Base-by-base conservation (phyloP, 2,888 invertebrate genomes). In the Drosophila falleni region DNA sequence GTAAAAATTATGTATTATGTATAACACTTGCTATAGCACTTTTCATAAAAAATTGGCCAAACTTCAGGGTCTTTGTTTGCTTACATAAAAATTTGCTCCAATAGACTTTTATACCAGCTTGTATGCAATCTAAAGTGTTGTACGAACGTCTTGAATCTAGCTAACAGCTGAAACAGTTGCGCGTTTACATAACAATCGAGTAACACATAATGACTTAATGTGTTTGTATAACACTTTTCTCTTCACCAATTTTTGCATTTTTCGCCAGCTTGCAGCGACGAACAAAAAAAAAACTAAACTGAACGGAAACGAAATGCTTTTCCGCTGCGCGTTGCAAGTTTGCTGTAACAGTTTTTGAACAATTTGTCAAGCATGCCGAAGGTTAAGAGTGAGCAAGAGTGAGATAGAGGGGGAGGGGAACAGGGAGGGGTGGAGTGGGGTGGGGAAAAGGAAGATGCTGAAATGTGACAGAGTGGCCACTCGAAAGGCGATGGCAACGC, bases 401-500 rank as follows among this genome's bases (percentile, higher is more conserved):
- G 13, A 13, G n/a, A 47, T n/a, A 29, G 10, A 1, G 29, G 6
- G 3, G 19, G 0, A 31, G 15, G 15, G 15, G 26, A 1, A 29
- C 3, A 46, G 31, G 37, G 13, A 0, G 15, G 2, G 0, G 26
- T 1, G n/a, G 6, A 10, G 1, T 0, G 11, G 15, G 11, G 11
- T 10, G 10, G 42, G 11, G 10, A 6, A 33, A 29, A 5, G 10
- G 50, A 19, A 15, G 50, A 16, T 55, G 49, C 33, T 53, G 19
- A 16, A 33, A 46, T 64, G 33, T 71, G 61, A 59, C 77, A 60
- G 60, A 85, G 82, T 74, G 82, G 74, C 71, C 65, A 81, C 81
- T 78, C 65, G 50, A 74, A 85, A 42, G 82, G 80, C 71, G 59
- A 58, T 68, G 49, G 61, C 69, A 49, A 59, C 44, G 55, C 59